phyloP scores from a whole-genome alignment of 1,140 invertebrate genomes.

The Seison nebaliae region DNA sequence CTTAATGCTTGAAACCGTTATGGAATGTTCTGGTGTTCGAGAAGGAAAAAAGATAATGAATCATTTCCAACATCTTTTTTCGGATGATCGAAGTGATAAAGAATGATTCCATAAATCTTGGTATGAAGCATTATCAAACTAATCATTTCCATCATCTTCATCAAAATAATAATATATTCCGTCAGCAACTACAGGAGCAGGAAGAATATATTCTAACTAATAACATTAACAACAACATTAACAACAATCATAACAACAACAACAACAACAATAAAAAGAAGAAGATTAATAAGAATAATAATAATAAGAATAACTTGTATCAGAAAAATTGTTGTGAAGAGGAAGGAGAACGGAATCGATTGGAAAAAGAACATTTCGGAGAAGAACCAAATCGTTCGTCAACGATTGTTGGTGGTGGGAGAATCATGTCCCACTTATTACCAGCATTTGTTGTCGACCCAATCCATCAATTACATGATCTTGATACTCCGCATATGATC shows the following conservation, averaged over 20 bases:
- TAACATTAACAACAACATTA: not conserved
- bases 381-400: not conserved
- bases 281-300: not conserved
- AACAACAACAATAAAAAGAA: not conserved
- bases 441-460: too few species aligned
- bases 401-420: too few species aligned
- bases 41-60: too few species aligned
- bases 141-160: too few species aligned
- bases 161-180: too few species aligned
- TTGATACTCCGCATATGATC: constrained; percentile 10
- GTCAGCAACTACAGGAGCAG: too few species aligned
- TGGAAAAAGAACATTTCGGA: not conserved
- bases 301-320: not conserved
- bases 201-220: not conserved
- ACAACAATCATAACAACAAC: not conserved
- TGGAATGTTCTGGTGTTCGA: not conserved
- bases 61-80: too few species aligned
- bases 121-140: too few species aligned
- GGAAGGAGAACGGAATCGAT: not conserved
- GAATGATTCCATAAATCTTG: too few species aligned
- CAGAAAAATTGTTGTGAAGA: not conserved
- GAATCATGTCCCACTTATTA: too few species aligned
- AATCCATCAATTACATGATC: too few species aligned
- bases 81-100: too few species aligned
- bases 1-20: not conserved